Evolutionary conservation across 2,113 vertebrate genomes (phyloP).

Genomic region (Pavo muticus): DNA sequence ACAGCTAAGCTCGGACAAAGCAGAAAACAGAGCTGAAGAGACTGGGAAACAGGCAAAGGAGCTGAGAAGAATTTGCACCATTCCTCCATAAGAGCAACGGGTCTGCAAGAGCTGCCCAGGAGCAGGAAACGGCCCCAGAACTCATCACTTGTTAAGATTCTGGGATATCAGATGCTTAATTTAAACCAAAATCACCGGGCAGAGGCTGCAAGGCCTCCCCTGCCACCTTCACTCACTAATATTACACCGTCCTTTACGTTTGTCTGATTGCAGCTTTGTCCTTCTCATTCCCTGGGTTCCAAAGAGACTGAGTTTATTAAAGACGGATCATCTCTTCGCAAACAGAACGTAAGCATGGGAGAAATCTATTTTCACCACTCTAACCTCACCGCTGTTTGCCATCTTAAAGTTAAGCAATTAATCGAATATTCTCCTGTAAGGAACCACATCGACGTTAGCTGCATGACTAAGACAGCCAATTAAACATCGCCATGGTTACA

Average conservation of each 20-base stretch:
- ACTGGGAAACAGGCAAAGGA: neutral
- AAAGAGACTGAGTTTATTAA: neutral
- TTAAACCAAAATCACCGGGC: neutral
- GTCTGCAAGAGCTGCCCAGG: neutral
- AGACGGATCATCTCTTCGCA: neutral
- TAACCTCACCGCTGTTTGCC: neutral
- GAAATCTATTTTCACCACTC: neutral
- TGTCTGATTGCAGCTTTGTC: neutral
- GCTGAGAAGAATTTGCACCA: neutral
- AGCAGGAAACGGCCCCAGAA: neutral
- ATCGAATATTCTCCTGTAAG: neutral
- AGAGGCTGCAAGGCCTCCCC: neutral
- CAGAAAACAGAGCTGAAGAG: neutral
- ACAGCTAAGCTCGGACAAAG: neutral
- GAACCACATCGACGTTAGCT: constrained; percentile 8
- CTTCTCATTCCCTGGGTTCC: neutral
- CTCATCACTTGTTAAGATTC: neutral
- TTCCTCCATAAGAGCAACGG: rapidly evolving
- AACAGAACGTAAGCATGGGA: neutral
- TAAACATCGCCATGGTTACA: constrained; percentile 63
- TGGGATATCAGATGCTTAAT: neutral
- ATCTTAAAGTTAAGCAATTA: constrained; percentile 43
- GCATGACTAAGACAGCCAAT: constrained; percentile 44
- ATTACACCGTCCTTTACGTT: neutral
- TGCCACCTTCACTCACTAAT: neutral